phyloP scores from a whole-genome alignment of 2,797 vertebrate species.

The Acridotheres tristis region DNA sequence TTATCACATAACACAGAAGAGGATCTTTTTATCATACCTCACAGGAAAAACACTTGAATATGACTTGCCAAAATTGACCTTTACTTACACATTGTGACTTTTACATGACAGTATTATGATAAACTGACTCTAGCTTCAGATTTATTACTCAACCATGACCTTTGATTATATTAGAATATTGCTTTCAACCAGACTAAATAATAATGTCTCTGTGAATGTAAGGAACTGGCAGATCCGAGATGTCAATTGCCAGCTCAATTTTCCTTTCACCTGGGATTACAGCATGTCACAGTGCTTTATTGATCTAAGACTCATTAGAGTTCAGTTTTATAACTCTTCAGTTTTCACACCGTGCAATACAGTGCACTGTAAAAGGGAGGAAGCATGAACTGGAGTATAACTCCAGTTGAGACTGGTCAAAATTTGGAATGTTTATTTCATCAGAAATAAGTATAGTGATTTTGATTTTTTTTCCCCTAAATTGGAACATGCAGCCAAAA shows the following conservation, averaged over 20 bases:
- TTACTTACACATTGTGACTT: constrained; percentile 67
- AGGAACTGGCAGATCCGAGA: constrained; percentile 45
- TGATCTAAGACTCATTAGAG: constrained; percentile 46
- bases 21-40: neutral
- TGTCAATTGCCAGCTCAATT: constrained; percentile 63
- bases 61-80: constrained; percentile 72
- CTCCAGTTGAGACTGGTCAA: neutral
- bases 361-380: neutral
- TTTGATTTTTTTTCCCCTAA: neutral
- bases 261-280: constrained; percentile 53
- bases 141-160: constrained; percentile 70
- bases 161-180: constrained; percentile 73
- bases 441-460: neutral
- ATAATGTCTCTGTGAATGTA: constrained; percentile 50
- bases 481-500: neutral
- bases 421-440: neutral
- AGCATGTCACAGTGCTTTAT: constrained; percentile 53
- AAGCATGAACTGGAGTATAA: neutral
- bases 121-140: constrained; percentile 67
- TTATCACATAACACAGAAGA: neutral
- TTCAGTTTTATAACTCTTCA: constrained; percentile 5
- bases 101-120: constrained; percentile 73
- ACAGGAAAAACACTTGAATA: constrained; percentile 50
- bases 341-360: neutral
- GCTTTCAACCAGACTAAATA: constrained; percentile 66